phyloP scores from a whole-genome alignment of 2,113 vertebrate genomes.

The Chauna torquata region DNA sequence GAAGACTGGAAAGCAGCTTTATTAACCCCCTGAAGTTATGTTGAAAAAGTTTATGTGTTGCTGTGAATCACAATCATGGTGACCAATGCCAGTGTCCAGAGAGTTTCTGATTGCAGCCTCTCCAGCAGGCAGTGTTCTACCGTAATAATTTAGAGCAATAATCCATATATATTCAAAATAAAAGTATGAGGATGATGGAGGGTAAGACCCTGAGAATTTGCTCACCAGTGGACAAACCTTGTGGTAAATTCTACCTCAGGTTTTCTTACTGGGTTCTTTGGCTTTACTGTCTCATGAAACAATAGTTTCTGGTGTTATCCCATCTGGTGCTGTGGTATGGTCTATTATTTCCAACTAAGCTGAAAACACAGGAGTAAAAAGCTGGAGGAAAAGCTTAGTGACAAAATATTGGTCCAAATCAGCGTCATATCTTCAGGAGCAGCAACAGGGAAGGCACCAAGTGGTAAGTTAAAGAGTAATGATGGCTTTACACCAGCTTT shows the following conservation, averaged over 20 bases:
- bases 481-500: background rate
- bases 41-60: constrained; percentile 67
- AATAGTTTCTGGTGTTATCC: background rate
- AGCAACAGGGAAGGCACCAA: background rate
- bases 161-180: constrained; percentile 50
- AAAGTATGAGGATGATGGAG: constrained; percentile 33
- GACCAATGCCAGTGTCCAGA: constrained; percentile 42
- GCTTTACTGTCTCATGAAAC: background rate
- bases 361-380: background rate
- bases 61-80: constrained; percentile 55
- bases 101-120: constrained; percentile 54
- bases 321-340: background rate
- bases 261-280: constrained; percentile 38
- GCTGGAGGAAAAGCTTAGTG: background rate
- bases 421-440: background rate
- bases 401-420: background rate
- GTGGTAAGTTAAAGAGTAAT: background rate
- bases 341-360: background rate
- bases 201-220: background rate
- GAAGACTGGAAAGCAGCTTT: constrained; percentile 66
- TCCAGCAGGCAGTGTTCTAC: constrained; percentile 45
- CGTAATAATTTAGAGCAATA: constrained; percentile 48
- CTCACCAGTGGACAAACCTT: constrained; percentile 19
- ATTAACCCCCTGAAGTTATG: constrained; percentile 72
- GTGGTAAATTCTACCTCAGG: constrained; percentile 19